phyloP scores from a whole-genome alignment of 2,113 vertebrate species.

The Psilopogon haemacephalus region DNA sequence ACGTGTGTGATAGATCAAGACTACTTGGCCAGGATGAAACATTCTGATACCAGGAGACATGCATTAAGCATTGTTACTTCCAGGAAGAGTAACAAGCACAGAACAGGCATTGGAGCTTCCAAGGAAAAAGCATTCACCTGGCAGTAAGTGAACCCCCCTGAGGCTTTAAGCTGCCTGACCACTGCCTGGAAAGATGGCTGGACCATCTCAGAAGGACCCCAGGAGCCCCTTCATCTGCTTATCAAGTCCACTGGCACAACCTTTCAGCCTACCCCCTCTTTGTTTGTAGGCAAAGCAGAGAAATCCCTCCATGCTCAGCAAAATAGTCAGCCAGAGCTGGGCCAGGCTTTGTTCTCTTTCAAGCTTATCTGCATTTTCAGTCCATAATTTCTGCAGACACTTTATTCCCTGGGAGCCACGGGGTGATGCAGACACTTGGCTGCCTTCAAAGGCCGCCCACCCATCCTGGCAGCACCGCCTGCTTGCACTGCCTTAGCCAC shows the following conservation, averaged over 20 bases:
- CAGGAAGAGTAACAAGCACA: background rate
- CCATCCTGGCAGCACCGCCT: background rate
- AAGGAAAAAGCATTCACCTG: background rate
- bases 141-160: background rate
- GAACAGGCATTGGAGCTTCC: background rate
- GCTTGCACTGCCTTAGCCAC: background rate
- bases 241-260: background rate
- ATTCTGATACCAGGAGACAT: background rate
- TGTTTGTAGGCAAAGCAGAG: background rate
- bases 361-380: slow-evolving; percentile 7
- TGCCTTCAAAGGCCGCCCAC: background rate
- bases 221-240: background rate
- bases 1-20: accelerated
- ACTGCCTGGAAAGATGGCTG: background rate
- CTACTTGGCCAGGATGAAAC: background rate
- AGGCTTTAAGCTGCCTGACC: background rate
- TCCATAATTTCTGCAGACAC: background rate
- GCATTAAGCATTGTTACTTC: background rate
- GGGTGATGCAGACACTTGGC: background rate
- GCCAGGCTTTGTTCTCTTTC: background rate
- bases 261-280: background rate
- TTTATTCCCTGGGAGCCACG: background rate
- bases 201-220: background rate
- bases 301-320: background rate
- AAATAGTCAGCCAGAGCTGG: background rate